Evolutionary conservation across 2,113 vertebrate genomes (phyloP), one percentile per base, ranked within the genome.

Genomic region (Mormyrus iriodes): DNA sequence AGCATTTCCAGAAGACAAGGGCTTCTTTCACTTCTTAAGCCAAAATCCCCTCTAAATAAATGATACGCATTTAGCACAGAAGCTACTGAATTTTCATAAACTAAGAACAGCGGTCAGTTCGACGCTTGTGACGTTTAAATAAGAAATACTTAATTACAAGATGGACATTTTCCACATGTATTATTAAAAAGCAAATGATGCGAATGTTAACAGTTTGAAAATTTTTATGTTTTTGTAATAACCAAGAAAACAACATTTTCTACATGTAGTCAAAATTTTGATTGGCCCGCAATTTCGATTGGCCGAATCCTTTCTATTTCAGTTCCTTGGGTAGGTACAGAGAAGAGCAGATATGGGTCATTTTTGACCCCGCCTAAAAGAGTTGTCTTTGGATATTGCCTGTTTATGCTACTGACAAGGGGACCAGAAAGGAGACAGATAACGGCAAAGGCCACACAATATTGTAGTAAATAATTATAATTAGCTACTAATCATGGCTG

Each of bases 1-100:
- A 91, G 51, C 91, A 46, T 83, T 88, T 61, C 49, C 42, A 89
- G 31, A 90, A 89, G 24, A 89, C 55, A 89, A 53, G 86, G 91
- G 91, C 92, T 88, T 85, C 91, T 88, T 91, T 94, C 90, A 92
- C 90, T 90, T 91, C 4, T 65, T 27, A 65, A 65, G 13, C n/a
- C n/a, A 27, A 65, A 65, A 13, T 15, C 48, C 51, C 53, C 46
- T 48, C 44, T 88, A 46, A 91, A 90, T 91, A 88, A 90, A 91
- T 92, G 88, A 4, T 51, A 91, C 91, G 88, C 76, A 91, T 91
- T 44, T 76, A 87, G 42, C 87, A 39, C 19, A 55, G 88, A 52
- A 35, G 52, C 51, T 84, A 84, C 79, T 48, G 17, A 2, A 82
- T 82, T 42, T 21, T 84, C 61, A 65, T 10, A 65, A 31, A 65